Evolutionary conservation across 2,113 vertebrate genomes (phyloP).

Genomic region (Cavia porcellus): DNA sequence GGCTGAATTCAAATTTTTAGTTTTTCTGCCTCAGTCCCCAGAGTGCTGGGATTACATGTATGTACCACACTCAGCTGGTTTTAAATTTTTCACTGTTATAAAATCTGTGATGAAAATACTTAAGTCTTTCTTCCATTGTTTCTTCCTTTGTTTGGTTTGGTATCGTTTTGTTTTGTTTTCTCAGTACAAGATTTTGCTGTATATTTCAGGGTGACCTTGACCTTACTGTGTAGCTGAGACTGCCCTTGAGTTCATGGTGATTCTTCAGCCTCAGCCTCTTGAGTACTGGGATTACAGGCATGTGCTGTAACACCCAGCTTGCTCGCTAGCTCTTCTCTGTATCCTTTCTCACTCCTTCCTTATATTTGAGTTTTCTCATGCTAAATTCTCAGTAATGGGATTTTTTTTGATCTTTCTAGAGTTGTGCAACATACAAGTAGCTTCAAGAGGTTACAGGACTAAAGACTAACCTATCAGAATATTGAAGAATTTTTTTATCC

Average conservation of each 20-base stretch:
- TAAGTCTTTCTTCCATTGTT: neutral
- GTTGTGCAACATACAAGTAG: neutral
- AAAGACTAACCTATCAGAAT: neutral
- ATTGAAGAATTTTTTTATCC: constrained; percentile 6
- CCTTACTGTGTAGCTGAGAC: neutral
- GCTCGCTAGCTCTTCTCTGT: neutral
- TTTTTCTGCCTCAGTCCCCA: neutral
- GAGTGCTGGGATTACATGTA: neutral
- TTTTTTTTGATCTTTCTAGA: constrained; percentile 11
- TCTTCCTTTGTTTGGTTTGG: neutral
- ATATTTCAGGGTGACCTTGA: neutral
- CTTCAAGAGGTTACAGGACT: constrained; percentile 15
- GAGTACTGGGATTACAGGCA: neutral
- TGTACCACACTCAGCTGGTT: neutral
- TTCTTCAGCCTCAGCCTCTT: neutral
- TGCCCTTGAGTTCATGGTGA: neutral
- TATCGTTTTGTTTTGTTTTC: too few species aligned
- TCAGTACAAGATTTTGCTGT: neutral
- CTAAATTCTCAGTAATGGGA: constrained; percentile 13
- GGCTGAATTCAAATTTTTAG: neutral
- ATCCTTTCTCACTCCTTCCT: neutral
- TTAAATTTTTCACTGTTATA: neutral
- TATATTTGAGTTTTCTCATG: constrained; percentile 54
- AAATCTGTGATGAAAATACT: constrained; percentile 51
- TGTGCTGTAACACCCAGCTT: neutral